Conservation (phyloP, 2,113 vertebrate species). For the Hippolais icterina region DNA sequence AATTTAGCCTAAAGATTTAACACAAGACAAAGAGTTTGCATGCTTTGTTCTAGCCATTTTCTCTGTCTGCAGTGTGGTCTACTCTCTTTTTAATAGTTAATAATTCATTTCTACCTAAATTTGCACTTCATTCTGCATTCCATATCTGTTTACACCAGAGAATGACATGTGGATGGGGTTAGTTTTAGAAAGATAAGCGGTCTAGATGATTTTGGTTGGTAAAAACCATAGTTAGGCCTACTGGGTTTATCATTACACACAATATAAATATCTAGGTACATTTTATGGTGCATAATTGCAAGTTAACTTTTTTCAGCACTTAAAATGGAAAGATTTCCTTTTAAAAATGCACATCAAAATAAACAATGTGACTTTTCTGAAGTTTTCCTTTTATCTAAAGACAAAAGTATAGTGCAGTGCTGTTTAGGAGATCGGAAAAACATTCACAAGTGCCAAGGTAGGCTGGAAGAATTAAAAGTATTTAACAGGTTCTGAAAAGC, state of each 20-base stretch:
- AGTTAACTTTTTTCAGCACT: background rate
- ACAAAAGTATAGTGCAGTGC: background rate
- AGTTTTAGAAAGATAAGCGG: background rate
- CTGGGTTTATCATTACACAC: background rate
- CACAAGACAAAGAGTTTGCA: background rate
- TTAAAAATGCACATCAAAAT: background rate
- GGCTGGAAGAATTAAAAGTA: background rate
- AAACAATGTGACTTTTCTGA: constrained; percentile 15
- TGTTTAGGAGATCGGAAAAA: constrained; percentile 39
- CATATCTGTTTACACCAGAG: background rate
- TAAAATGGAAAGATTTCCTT: background rate
- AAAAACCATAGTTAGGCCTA: background rate
- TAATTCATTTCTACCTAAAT: background rate
- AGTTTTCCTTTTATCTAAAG: background rate
- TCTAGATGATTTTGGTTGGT: background rate
- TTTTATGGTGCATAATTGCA: background rate
- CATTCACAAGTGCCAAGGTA: background rate
- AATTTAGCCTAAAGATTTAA: background rate
- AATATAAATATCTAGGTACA: background rate
- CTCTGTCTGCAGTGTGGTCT: background rate
- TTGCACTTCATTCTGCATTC: background rate
- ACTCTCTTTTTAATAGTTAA: background rate
- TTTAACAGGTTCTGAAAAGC: background rate
- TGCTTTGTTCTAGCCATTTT: background rate
- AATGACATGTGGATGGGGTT: background rate